phyloP scores from a whole-genome alignment of 2,797 vertebrate genomes.

The Pseudocheirus occidentalis region DNA sequence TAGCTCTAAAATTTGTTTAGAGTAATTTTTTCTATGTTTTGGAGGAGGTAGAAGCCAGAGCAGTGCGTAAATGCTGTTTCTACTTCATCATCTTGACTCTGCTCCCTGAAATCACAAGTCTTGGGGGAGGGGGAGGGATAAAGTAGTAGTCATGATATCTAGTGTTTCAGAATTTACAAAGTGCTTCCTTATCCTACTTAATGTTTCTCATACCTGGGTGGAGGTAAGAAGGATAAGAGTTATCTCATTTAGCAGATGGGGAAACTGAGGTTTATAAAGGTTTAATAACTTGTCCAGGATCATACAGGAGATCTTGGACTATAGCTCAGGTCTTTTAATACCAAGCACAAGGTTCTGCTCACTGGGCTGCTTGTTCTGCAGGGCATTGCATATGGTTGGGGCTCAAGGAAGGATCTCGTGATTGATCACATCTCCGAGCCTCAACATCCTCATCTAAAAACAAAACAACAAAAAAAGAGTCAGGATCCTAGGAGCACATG shows the following conservation, averaged over 20 bases:
- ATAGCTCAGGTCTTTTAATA: not conserved
- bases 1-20: no score
- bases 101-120: not conserved
- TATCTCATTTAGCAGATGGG: not conserved
- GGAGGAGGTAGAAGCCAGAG: no score
- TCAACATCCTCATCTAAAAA: not conserved
- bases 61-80: no score
- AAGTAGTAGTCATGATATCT: not conserved
- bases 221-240: not conserved
- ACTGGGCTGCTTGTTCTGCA: not conserved
- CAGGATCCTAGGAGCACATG: not conserved
- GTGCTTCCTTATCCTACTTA: not conserved
- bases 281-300: not conserved
- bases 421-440: not conserved
- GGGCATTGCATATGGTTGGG: not conserved
- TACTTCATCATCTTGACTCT: no score
- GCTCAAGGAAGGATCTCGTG: not conserved
- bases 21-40: no score
- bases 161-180: not conserved
- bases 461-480: not conserved
- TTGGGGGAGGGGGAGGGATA: not conserved
- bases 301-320: not conserved
- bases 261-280: not conserved
- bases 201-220: not conserved
- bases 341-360: not conserved